Evolutionary conservation across 2,888 invertebrate genomes (phyloP).

Genomic region (Heliconius ismenius): DNA sequence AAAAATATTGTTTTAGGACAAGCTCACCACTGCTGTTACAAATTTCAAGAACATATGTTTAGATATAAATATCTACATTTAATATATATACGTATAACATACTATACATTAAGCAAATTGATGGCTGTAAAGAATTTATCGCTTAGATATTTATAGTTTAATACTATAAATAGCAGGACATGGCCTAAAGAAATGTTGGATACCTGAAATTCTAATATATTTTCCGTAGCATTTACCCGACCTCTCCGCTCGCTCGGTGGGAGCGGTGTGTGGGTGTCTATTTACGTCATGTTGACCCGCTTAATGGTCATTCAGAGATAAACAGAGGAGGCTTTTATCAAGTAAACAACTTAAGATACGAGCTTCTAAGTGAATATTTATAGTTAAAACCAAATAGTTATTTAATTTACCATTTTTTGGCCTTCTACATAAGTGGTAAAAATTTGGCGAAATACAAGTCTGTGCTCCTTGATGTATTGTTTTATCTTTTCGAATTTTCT

Average conservation of each 20-base stretch:
- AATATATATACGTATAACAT: not conserved
- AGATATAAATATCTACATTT: not conserved
- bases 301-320: slow-evolving; percentile 26
- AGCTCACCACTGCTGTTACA: too few relatives aligned
- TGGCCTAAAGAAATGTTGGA: not conserved
- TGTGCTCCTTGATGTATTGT: not conserved
- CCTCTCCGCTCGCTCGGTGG: not conserved
- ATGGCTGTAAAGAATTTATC: not conserved
- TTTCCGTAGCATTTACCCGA: not conserved
- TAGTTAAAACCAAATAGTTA: not conserved
- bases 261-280: slow-evolving; percentile 9
- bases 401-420: not conserved
- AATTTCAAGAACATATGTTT: too few relatives aligned
- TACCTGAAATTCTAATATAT: slow-evolving; percentile 14
- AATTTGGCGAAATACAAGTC: not conserved
- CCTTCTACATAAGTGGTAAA: not conserved
- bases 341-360: slow-evolving; percentile 12
- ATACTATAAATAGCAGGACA: slow-evolving; percentile 1
- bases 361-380: slow-evolving; percentile 8
- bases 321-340: slow-evolving; percentile 14
- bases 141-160: not conserved
- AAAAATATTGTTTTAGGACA: too few relatives aligned
- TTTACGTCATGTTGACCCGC: slow-evolving; percentile 21
- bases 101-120: not conserved
- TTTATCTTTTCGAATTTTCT: not conserved